Evolutionary conservation across 2,113 vertebrate species (phyloP), one percentile per base, ranked within the genome.

Genomic region (Ceyx cyanopectus): DNA sequence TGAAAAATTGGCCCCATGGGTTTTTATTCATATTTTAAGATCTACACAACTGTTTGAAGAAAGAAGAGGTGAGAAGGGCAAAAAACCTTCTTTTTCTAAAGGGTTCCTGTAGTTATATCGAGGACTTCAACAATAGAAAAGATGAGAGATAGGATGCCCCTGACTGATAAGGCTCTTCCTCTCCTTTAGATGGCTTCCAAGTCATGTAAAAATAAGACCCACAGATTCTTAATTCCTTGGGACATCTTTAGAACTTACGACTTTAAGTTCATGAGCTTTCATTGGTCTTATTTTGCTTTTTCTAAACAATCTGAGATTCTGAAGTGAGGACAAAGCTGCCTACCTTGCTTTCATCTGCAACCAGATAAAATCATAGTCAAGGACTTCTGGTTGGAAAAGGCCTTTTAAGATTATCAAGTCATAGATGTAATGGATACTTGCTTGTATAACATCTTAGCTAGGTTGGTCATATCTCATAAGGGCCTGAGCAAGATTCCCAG

Each of bases 51-150:
- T 60, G 60, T 94, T 90, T 91, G 93, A 96, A 96, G 69, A 78
- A 84, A 60, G 88, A 84, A 90, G 88, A 95, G 96, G 96, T 96
- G 92, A 96, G 90, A 92, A 96, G 94, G 96, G 94, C 94, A 96
- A 57, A 72, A 95, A 96, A 72, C 18, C 88, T 81, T 82, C 58
- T 73, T 85, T 88, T 93, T 80, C 81, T 79, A 78, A 90, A 62
- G 43, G 23, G 88, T 87, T 86, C 96, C 93, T 90, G 72, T 77
- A 92, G 60, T 85, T 92, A 43, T 56, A 92, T 85, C 85, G 85
- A 91, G 90, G 94, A 83, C 61, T 96, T 81, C 82, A 94, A 91
- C 81, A 95, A 94, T 87, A 93, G 79, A 85, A 91, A 85, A 93
- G 79, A 91, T 90, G 65, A 96, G 82, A 96, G 81, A 12, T 51